A percentile compares a stretch with the other conserved stretches of the same genome.
These are phyloP conservation scores for Entelurus aequoreus DNA, from an alignment of 2,113 vertebrate genomes.

Conservation along the genomic window DNA sequence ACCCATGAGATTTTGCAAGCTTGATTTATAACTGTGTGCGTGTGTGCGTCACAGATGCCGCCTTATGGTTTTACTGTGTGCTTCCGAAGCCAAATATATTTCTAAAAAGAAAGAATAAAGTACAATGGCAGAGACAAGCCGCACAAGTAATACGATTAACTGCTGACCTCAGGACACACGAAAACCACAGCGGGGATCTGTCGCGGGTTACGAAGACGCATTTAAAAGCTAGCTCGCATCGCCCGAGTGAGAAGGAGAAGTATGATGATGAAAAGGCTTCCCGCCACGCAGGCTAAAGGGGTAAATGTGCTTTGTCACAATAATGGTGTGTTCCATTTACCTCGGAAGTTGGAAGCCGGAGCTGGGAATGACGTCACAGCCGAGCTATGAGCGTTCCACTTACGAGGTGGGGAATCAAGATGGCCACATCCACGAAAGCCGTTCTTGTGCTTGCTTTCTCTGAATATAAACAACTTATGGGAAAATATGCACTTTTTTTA, in stretches of 20 bases:
- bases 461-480: too few species aligned
- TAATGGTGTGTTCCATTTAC: too few species aligned
- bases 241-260: background rate
- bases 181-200: background rate
- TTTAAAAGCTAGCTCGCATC: background rate
- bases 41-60: background rate
- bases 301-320: background rate
- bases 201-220: background rate
- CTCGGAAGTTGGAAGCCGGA: too few species aligned
- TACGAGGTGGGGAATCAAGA: too few species aligned
- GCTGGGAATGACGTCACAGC: too few species aligned
- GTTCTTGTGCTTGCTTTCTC: too few species aligned
- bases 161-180: background rate
- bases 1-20: slow-evolving; percentile 21
- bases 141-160: slow-evolving; percentile 3
- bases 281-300: background rate
- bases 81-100: slow-evolving; percentile 18
- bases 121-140: background rate
- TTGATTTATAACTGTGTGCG: slow-evolving; percentile 29
- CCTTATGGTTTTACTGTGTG: slow-evolving; percentile 16
- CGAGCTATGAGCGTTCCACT: too few species aligned
- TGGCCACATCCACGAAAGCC: too few species aligned
- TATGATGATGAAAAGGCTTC: background rate
- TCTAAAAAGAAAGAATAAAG: slow-evolving; percentile 29
- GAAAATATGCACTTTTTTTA: too few species aligned